Percentiles rank a stretch among this genome's conserved stretches.
phyloP scores from a whole-genome alignment of 2,888 invertebrate species.

The Drosophila colorata region DNA sequence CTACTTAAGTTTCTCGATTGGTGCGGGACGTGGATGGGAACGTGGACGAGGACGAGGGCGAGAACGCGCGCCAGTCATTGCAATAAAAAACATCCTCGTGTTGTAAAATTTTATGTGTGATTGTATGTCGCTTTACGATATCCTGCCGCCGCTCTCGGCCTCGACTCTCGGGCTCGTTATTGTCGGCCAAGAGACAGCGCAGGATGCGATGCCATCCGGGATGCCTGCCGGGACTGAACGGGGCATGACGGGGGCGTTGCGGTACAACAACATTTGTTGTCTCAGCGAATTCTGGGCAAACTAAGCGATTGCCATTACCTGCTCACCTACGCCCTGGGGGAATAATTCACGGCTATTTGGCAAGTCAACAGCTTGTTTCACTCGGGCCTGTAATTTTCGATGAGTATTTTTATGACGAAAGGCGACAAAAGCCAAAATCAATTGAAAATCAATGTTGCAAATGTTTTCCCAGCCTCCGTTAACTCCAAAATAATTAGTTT shows the following conservation, averaged over 20 bases:
- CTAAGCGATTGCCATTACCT: conserved; percentile 80
- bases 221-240: not conserved
- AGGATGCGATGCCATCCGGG: conserved; percentile 44
- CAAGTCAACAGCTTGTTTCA: conserved; percentile 81
- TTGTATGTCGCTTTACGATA: conserved; percentile 81
- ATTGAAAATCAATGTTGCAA: conserved; percentile 75
- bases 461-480: conserved; percentile 24
- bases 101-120: conserved; percentile 81
- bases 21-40: conserved; percentile 29
- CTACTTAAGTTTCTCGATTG: conserved; percentile 78
- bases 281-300: conserved; percentile 71
- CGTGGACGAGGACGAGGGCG: conserved; percentile 11
- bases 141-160: conserved; percentile 55
- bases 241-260: not conserved
- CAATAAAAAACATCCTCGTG: conserved; percentile 80
- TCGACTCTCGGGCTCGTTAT: conserved; percentile 66
- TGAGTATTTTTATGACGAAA: conserved; percentile 76
- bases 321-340: conserved; percentile 78
- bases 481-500: conserved; percentile 58
- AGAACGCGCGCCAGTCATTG: conserved; percentile 40
- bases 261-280: conserved; percentile 65
- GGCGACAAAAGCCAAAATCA: conserved; percentile 69
- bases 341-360: conserved; percentile 82
- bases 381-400: conserved; percentile 73
- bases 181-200: conserved; percentile 52